Evolutionary conservation across 2,797 vertebrate species (phyloP), one percentile per base, ranked within the genome.

Genomic region (Danio tinwini): DNA sequence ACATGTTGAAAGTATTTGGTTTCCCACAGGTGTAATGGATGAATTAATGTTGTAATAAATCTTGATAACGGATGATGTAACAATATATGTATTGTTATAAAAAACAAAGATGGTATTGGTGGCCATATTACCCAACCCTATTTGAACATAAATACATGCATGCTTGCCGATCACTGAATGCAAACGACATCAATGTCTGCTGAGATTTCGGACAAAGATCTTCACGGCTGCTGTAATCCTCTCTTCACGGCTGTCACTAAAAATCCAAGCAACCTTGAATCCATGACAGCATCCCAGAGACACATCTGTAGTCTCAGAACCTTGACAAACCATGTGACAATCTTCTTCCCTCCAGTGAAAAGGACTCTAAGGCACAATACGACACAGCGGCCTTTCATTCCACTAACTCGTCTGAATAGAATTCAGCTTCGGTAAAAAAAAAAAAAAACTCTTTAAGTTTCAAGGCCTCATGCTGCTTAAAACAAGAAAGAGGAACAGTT

Each of bases 231-330:
- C 75, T 44, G 44, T 90, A 86, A 88, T 88, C 84, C 81, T 63
- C 73, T 84, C 78, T 86, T 76, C 83, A 82, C 79, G 85, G 85
- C 87, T 86, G 83, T 85, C 83, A 75, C 78, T 39, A 73, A 86
- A 87, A 81, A 88, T 80, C 74, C 50, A 72, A 79, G 75, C 82
- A 83, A 87, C 87, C 83, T 87, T 85, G 82, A 86, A 83, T 88
- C 74, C 58, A 47, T 82, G 78, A 80, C 81, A 82, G 78, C 80
- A 81, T 83, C 86, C 76, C 83, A 83, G 82, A 82, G 78, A 56
- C 82, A 85, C 78, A 86, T 86, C 79, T 76, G 74, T 74, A 83
- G 52, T 39, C 10, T 63, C 17, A 62, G 68, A 87, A 79, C 78
- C 83, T 82, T 80, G 86, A 87, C 79, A 85, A 89, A 85, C 74